Percentiles rank a stretch among this genome's conserved stretches.
Conservation (phyloP, 2,797 vertebrate genomes). For the Falco biarmicus region DNA sequence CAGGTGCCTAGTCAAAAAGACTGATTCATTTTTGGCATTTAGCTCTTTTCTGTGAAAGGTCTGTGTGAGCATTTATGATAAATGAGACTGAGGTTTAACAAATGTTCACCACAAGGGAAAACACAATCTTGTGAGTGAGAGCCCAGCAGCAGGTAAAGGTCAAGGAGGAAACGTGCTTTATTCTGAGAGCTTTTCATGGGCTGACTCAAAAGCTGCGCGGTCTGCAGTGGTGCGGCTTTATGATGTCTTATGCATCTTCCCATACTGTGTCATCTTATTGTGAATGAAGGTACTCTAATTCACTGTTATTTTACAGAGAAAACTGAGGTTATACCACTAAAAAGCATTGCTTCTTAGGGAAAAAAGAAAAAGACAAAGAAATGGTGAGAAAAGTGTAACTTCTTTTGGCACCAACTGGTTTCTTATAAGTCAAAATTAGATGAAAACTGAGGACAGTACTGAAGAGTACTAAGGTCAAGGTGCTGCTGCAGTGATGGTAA, state of each 20-base stretch:
- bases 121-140: background rate
- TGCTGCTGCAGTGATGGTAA: background rate
- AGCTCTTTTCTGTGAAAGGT: background rate
- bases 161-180: background rate
- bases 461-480: background rate
- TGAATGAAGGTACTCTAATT: background rate
- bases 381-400: background rate
- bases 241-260: background rate
- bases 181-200: background rate
- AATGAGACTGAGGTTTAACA: constrained; percentile 17
- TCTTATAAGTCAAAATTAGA: background rate
- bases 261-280: background rate
- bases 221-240: background rate
- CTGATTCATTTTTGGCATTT: background rate
- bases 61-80: background rate
- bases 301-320: background rate
- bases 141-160: background rate
- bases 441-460: background rate
- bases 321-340: background rate
- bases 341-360: background rate
- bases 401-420: background rate
- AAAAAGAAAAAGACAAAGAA: background rate
- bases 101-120: background rate
- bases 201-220: background rate
- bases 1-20: background rate